These are phyloP conservation scores for Neoitamus cyanurus DNA, from an alignment of 2,888 invertebrate species.

Conservation along the genomic window DNA sequence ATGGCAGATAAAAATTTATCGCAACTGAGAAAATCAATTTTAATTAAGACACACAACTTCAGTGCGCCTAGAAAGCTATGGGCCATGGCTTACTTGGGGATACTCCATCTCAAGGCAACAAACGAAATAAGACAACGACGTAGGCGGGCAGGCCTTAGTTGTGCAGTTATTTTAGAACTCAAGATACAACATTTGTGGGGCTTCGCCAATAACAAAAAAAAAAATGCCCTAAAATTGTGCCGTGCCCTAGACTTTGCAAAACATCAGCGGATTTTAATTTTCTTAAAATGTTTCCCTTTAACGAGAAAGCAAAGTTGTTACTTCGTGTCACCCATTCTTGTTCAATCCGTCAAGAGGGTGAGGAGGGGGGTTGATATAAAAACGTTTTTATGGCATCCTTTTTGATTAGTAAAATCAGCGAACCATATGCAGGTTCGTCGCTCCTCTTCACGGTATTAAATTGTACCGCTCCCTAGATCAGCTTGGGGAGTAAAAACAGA, in stretches of 20 bases:
- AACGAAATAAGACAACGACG: not conserved
- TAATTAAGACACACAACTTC: not conserved
- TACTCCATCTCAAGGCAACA: not conserved
- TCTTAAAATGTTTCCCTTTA: not conserved
- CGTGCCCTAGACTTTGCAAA: not conserved
- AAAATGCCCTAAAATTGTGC: not conserved
- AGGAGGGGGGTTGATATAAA: not conserved
- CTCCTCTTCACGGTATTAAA: not conserved
- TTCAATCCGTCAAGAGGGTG: not conserved
- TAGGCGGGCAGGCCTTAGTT: not conserved
- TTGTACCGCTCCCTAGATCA: not conserved
- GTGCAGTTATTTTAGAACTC: not conserved
- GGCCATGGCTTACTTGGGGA: not conserved
- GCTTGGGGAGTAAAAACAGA: not conserved
- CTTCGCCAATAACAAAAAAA: not conserved
- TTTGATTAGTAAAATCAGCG: not conserved
- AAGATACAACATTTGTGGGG: not conserved
- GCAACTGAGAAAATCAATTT: conserved; percentile 10
- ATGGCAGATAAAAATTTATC: not conserved
- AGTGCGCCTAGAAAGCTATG: not conserved
- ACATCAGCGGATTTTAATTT: not conserved
- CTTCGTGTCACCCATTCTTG: not conserved
- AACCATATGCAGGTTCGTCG: not conserved
- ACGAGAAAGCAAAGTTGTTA: not conserved
- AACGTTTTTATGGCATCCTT: not conserved